Evolutionary conservation across 2,888 invertebrate species (phyloP).

Genomic region (Dysmachus trigonus): DNA sequence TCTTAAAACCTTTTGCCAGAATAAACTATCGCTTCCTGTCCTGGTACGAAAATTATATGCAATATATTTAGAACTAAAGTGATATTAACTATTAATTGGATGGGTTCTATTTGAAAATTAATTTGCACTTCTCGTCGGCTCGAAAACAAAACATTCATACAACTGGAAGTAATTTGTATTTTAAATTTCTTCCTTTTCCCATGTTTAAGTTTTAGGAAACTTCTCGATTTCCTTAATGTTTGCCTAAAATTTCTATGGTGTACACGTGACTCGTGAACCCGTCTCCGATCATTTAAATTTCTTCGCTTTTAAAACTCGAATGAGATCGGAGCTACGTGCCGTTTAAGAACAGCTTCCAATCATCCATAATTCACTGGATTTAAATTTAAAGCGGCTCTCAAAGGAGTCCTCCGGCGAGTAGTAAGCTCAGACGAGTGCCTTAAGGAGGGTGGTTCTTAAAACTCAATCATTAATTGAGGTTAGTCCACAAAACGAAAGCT

Average conservation of each 20-base stretch:
- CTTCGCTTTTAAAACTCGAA: neutral
- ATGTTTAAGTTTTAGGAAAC: neutral
- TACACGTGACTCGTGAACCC: neutral
- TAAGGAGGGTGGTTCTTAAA: neutral
- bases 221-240: neutral
- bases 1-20: neutral
- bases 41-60: neutral
- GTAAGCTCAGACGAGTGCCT: neutral
- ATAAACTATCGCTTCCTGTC: neutral
- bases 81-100: neutral
- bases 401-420: neutral
- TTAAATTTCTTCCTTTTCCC: neutral
- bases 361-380: neutral
- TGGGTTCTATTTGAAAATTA: neutral
- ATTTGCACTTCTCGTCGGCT: neutral
- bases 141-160: neutral
- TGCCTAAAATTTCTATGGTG: neutral
- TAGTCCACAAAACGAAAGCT: neutral
- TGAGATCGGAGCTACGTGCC: neutral
- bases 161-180: neutral
- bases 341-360: neutral
- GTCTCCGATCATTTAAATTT: neutral
- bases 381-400: neutral
- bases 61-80: neutral
- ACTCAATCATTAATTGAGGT: conserved; percentile 1